phyloP scores from a whole-genome alignment of 2,113 vertebrate species.

The Panthera tigris region DNA sequence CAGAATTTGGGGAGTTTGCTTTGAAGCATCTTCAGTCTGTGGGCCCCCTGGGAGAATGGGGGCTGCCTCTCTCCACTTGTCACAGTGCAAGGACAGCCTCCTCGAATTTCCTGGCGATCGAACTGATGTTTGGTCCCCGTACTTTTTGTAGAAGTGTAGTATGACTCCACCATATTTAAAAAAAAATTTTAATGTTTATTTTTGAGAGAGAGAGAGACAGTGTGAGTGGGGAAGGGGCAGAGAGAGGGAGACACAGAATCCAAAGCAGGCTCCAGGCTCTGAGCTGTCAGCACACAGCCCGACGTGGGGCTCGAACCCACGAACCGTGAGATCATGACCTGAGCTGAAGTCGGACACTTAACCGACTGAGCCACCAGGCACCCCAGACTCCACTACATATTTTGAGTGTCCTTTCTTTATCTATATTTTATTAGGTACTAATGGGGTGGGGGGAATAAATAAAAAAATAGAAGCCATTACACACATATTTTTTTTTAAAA shows the following conservation, averaged over 20 bases:
- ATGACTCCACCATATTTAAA: background rate
- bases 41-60: background rate
- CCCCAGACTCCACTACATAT: background rate
- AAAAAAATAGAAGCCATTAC: background rate
- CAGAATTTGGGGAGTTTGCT: background rate
- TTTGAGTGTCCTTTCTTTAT: background rate
- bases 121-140: background rate
- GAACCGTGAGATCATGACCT: too few relatives aligned
- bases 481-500: too few relatives aligned
- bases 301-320: too few relatives aligned
- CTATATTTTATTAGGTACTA: background rate
- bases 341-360: too few relatives aligned
- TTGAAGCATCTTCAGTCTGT: constrained; percentile 9
- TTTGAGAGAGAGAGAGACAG: too few relatives aligned
- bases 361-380: too few relatives aligned
- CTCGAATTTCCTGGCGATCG: background rate
- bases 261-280: too few relatives aligned
- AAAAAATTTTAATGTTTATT: too few relatives aligned
- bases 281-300: too few relatives aligned
- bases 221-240: too few relatives aligned
- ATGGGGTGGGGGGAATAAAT: background rate
- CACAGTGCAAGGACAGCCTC: background rate
- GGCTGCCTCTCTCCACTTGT: background rate
- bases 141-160: background rate
- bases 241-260: too few relatives aligned